phyloP scores from a whole-genome alignment of 1,140 invertebrate genomes.

The Zaprionus davidi region DNA sequence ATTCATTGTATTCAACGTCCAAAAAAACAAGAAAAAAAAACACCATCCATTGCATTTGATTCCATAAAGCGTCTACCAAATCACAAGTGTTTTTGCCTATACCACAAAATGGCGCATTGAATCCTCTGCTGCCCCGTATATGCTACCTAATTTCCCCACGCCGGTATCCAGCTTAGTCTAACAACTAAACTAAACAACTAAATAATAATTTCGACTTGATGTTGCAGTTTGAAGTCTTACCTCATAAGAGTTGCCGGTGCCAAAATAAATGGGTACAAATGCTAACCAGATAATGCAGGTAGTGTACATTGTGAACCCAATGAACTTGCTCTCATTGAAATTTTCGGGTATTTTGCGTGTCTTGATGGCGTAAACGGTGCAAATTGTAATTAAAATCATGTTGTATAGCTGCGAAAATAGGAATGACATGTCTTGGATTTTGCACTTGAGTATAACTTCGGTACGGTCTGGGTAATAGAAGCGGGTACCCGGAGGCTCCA shows the following conservation, averaged over 20 bases:
- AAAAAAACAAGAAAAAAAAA: too few species aligned
- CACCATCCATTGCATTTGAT: too few species aligned
- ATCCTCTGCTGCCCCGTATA: too few species aligned
- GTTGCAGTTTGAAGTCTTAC: slow-evolving; percentile 20
- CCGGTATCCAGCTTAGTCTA: too few species aligned
- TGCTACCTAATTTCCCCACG: too few species aligned
- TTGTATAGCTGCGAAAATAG: slow-evolving; percentile 92
- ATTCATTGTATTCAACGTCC: too few species aligned
- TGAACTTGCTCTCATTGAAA: slow-evolving; percentile 94
- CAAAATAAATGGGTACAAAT: slow-evolving; percentile 94
- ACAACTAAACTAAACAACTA: too few species aligned
- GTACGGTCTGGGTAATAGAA: slow-evolving; percentile 86
- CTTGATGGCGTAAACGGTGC: slow-evolving; percentile 94
- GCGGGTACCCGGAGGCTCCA: slow-evolving; percentile 88
- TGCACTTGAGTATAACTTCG: slow-evolving; percentile 88
- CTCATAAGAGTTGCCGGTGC: slow-evolving; percentile 87
- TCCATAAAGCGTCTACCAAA: too few species aligned
- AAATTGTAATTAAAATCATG: slow-evolving; percentile 91
- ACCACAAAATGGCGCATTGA: too few species aligned
- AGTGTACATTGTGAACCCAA: slow-evolving; percentile 94
- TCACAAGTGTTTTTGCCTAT: too few species aligned
- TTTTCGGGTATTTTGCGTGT: slow-evolving; percentile 95
- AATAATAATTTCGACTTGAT: too few species aligned
- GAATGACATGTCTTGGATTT: slow-evolving; percentile 89
- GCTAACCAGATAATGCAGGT: slow-evolving; percentile 95